Base-by-base conservation (phyloP, 1,140 invertebrate species). In the Drosophila bocqueti region DNA sequence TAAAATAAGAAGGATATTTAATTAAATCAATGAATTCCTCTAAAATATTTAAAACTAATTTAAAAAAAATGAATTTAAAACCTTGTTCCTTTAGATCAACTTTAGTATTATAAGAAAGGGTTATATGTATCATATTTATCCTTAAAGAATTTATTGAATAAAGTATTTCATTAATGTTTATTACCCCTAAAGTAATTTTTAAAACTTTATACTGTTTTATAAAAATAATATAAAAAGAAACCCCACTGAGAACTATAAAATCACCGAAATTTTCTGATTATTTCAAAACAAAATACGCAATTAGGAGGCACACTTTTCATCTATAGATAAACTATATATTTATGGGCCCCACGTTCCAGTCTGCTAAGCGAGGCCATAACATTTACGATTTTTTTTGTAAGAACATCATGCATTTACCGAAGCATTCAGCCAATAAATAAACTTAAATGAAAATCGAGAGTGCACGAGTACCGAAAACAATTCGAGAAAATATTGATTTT, bases 351-450 rank as follows among this genome's bases (percentile, higher is more conserved):
- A 36, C 18, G 31, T 45, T 71, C 65, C 40, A 50, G 67, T 71
- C 67, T 71, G 50, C 31, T 68, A 36, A 40, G 40, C 34, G 34
- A 68, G 31, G 49, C 64, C 26, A 68, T 68, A 24, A 68, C 40
- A 38, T 71, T 68, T 55, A 71, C 38, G 54, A 76, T 40, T 21
- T 24, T 65, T 65, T 65, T 54, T 58, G 45, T 63, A 57, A 47
- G 38, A 75, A 74, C 40, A 24, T 68, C 49, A 24, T 45, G 46
- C 21, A 68, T n/a, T 42, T 21, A 26, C 15, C 29, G 63, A 54
- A 54, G 47, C 67, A n/a, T 72, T 54, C 34, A 74, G 26, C 47
- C 43, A 73, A 62, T 52, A 62, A 73, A 73, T 52, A 61, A 52
- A 45, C 50, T 43, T 36, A 21, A 67, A 67, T 69, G 18, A 40